Conservation (phyloP, 1,140 invertebrate species). For the Drosophila sp. region DNA sequence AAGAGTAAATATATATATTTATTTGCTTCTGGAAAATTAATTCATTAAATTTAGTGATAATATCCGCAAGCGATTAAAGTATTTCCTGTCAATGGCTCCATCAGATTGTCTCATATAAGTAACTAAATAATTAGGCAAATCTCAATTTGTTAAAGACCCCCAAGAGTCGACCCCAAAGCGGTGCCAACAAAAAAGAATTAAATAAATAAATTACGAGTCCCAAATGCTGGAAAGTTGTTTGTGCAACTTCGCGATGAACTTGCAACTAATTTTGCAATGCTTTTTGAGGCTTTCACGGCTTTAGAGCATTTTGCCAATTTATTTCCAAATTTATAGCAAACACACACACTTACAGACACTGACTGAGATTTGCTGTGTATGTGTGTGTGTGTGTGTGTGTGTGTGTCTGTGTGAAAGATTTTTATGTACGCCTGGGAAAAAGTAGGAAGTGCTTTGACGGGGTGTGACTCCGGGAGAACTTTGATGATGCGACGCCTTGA, state of each 20-base stretch:
- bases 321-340: conserved; percentile 63
- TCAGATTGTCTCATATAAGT: no score
- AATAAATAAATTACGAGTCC: background rate
- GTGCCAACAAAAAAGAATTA: background rate
- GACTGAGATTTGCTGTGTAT: conserved; percentile 47
- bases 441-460: conserved; percentile 1
- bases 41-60: no score
- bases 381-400: conserved; percentile 32
- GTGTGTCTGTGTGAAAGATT: conserved; percentile 40
- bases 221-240: conserved; percentile 14
- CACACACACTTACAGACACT: conserved; percentile 34
- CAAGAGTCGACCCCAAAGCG: background rate
- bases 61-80: no score
- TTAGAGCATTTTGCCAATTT: conserved; percentile 56
- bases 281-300: conserved; percentile 38
- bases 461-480: conserved; percentile 9
- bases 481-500: conserved; percentile 3
- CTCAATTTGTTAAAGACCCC: conserved; percentile 17
- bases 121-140: conserved; percentile 13
- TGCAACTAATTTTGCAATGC: conserved; percentile 51
- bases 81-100: background rate
- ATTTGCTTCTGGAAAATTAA: no score
- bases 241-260: conserved; percentile 12
- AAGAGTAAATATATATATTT: no score
- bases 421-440: conserved; percentile 46